Evolutionary conservation across 2,797 vertebrate species (phyloP).

Genomic region (Cynodonichthys magdalenae): DNA sequence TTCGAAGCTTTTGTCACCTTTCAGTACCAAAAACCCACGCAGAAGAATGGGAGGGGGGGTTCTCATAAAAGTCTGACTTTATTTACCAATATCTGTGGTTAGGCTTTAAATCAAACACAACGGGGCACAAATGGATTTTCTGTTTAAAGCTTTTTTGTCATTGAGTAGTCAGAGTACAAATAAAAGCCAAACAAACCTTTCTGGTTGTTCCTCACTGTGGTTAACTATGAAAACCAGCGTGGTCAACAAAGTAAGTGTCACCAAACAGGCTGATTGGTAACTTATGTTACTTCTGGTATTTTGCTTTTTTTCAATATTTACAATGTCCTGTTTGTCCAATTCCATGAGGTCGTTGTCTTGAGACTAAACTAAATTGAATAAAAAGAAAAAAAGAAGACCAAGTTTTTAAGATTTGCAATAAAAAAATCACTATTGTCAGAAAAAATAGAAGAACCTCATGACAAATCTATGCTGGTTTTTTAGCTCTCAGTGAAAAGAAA

Average conservation of each 20-base stretch:
- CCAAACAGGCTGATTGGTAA: background rate
- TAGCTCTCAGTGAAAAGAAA: background rate
- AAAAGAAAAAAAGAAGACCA: no score
- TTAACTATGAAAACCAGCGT: slow-evolving; percentile 27
- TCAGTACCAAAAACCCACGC: slow-evolving; percentile 4
- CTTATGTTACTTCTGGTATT: slow-evolving; percentile 3
- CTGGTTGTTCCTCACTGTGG: slow-evolving; percentile 44
- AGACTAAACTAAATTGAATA: no score
- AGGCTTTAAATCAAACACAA: background rate
- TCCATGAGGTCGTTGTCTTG: no score
- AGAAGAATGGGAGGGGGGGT: slow-evolving; percentile 2
- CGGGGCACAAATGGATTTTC: background rate
- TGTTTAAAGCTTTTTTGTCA: slow-evolving; percentile 20
- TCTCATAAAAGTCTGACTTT: background rate
- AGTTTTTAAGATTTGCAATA: no score
- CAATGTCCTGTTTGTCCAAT: no score
- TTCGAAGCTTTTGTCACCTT: slow-evolving; percentile 53
- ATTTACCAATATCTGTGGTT: background rate
- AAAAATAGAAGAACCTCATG: no score
- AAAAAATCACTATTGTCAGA: no score
- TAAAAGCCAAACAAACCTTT: slow-evolving; percentile 32
- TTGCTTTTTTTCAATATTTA: slow-evolving; percentile 2
- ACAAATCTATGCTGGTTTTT: background rate
- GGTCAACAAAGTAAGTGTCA: slow-evolving; percentile 40
- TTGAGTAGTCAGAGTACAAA: slow-evolving; percentile 42